Evolutionary conservation across 2,888 invertebrate genomes (phyloP).

Genomic region (Coleophora deauratella): DNA sequence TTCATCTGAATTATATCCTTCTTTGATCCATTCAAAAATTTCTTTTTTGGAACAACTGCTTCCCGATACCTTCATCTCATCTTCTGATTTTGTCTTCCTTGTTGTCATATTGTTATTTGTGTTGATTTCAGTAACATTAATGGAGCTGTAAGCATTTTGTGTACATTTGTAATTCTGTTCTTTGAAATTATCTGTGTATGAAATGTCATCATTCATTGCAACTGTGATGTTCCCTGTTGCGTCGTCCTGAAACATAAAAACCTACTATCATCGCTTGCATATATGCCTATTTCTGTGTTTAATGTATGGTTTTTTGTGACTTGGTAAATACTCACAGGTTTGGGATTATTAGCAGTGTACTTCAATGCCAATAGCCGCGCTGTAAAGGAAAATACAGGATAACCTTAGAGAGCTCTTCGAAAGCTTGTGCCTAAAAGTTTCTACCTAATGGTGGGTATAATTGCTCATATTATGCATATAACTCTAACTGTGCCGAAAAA

Average conservation of each 20-base stretch:
- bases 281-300: neutral
- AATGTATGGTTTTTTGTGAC: no score
- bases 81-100: conserved; percentile 14
- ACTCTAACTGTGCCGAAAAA: no score
- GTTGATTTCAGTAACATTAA: conserved; percentile 6
- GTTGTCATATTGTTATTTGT: conserved; percentile 3
- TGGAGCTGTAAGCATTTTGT: conserved; percentile 13
- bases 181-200: neutral
- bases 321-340: no score
- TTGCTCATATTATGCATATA: no score
- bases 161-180: conserved; percentile 8
- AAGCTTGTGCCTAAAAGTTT: no score
- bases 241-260: conserved; percentile 15
- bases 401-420: no score
- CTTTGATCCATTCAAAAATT: conserved; percentile 16
- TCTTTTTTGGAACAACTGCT: conserved; percentile 9
- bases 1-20: conserved; percentile 11
- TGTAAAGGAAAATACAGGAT: no score
- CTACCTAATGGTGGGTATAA: no score
- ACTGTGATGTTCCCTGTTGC: neutral
- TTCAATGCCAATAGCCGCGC: no score
- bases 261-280: conserved; percentile 13
- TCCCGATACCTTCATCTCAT: neutral
- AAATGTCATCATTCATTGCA: neutral
- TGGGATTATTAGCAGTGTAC: no score